Conservation (phyloP, 2,113 vertebrate genomes). For the Mirounga angustirostris region DNA sequence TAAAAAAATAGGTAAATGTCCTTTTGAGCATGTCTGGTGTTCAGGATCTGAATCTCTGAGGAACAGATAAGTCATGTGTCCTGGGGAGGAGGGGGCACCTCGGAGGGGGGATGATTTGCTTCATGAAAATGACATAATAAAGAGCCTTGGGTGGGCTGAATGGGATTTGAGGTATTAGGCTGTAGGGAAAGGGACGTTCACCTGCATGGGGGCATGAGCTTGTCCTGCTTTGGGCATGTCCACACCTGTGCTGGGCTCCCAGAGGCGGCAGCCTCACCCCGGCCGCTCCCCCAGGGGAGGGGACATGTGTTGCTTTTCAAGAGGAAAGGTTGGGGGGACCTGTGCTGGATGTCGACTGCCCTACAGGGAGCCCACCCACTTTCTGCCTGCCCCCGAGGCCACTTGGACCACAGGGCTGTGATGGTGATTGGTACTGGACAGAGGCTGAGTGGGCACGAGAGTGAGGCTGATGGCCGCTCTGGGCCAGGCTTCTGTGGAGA, state of each 20-base stretch:
- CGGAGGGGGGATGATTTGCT: neutral
- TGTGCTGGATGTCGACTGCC: neutral
- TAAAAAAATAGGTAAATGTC: neutral
- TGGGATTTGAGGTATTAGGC: neutral
- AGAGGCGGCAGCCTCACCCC: neutral
- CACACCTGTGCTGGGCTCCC: neutral
- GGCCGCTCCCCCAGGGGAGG: neutral
- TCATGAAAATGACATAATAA: neutral
- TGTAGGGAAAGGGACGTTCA: neutral
- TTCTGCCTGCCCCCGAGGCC: neutral
- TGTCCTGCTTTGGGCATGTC: rapidly evolving
- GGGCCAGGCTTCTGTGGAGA: neutral
- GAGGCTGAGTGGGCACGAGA: neutral
- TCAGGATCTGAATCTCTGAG: neutral
- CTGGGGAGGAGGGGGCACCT: neutral
- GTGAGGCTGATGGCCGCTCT: neutral
- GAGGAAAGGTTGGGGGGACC: neutral
- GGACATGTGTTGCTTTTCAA: neutral
- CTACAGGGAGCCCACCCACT: neutral
- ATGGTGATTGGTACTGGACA: neutral
- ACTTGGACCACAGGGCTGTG: neutral
- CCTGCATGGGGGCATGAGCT: neutral
- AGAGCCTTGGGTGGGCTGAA: neutral
- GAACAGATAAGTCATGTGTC: neutral
- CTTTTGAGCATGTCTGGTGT: neutral